These are phyloP conservation scores for Orius laevigatus DNA, from an alignment of 1,140 invertebrate species.

Conservation along the genomic window DNA sequence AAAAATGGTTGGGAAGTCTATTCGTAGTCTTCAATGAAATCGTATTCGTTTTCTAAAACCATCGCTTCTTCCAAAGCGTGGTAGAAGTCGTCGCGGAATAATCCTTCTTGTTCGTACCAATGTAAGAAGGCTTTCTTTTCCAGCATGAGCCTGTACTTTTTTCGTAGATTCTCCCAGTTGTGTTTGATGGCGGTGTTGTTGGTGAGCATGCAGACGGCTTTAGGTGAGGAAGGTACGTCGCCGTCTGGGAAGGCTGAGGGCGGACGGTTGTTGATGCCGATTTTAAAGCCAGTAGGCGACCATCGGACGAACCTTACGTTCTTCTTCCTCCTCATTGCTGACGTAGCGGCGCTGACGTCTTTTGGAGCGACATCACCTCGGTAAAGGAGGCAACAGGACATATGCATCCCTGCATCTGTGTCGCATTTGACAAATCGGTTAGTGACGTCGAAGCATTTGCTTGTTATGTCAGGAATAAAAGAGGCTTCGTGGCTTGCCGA, in stretches of 20 bases:
- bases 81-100: slow-evolving; percentile 73
- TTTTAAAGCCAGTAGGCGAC: slow-evolving; percentile 13
- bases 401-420: slow-evolving; percentile 29
- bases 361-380: slow-evolving; percentile 40
- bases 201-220: slow-evolving; percentile 58
- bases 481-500: slow-evolving; percentile 37
- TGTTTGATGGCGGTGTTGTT: slow-evolving; percentile 69
- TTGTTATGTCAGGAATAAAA: slow-evolving; percentile 31
- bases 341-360: slow-evolving; percentile 40
- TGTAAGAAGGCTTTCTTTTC: slow-evolving; percentile 72
- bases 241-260: slow-evolving; percentile 19
- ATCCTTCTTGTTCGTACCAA: slow-evolving; percentile 73
- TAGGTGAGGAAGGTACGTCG: slow-evolving; percentile 15
- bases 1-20: no score
- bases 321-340: slow-evolving; percentile 25
- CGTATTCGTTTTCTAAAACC: slow-evolving; percentile 65
- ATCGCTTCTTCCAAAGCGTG: slow-evolving; percentile 75
- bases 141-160: slow-evolving; percentile 73
- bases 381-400: slow-evolving; percentile 44
- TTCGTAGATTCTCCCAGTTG: slow-evolving; percentile 59
- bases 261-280: slow-evolving; percentile 21
- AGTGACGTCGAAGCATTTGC: slow-evolving; percentile 30
- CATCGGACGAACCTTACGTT: slow-evolving; percentile 36
- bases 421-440: slow-evolving; percentile 42
- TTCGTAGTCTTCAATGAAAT: background rate